phyloP scores from a whole-genome alignment of 1,140 invertebrate genomes.

The Gerris buenoi region DNA sequence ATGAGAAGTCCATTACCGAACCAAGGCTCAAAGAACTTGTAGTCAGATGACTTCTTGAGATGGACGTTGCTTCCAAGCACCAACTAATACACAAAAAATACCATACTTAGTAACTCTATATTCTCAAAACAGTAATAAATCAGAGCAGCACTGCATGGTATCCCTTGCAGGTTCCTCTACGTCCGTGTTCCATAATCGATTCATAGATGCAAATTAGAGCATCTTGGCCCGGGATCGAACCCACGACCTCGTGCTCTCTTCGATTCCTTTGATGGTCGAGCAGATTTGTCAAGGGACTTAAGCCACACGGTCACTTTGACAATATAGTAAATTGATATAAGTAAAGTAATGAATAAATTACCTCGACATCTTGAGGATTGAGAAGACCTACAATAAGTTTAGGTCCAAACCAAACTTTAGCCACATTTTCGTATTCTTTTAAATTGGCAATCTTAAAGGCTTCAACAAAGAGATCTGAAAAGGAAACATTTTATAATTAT shows the following conservation, averaged over 20 bases:
- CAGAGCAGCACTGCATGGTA: too few relatives aligned
- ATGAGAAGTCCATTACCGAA: constrained; percentile 73
- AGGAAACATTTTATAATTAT: constrained; percentile 10
- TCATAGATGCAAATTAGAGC: too few relatives aligned
- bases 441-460: constrained; percentile 31
- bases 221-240: too few relatives aligned
- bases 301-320: too few relatives aligned
- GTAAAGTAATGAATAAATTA: constrained; percentile 25
- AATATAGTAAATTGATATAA: too few relatives aligned
- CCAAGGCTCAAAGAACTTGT: constrained; percentile 71
- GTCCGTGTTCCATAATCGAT: too few relatives aligned
- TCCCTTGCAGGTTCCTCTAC: too few relatives aligned
- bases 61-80: constrained; percentile 54
- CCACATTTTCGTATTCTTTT: constrained; percentile 39
- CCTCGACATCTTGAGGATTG: constrained; percentile 50
- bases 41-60: constrained; percentile 61
- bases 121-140: too few relatives aligned
- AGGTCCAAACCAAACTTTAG: constrained; percentile 45
- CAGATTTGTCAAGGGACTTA: too few relatives aligned
- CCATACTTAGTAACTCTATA: too few relatives aligned
- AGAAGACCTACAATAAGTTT: constrained; percentile 45
- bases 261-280: too few relatives aligned
- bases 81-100: constrained; percentile 22
- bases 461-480: constrained; percentile 29
- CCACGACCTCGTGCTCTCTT: too few relatives aligned